Percentiles rank a stretch among this genome's conserved stretches.
Conservation (phyloP, 2,888 invertebrate species). For the Drosophila putrida region DNA sequence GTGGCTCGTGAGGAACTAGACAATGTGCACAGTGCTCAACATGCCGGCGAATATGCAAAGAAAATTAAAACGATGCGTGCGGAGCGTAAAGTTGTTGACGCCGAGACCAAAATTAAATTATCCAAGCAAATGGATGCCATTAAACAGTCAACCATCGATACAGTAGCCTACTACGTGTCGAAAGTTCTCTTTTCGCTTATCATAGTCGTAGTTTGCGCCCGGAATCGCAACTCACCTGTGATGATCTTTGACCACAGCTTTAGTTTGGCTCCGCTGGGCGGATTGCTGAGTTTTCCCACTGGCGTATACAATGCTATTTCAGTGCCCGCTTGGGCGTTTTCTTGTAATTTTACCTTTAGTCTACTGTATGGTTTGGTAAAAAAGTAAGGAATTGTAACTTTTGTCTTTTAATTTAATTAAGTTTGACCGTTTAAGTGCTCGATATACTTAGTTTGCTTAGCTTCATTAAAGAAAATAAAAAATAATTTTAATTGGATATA, state of each 20-base stretch:
- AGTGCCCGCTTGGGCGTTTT: conserved; percentile 86
- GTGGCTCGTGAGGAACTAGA: conserved; percentile 69
- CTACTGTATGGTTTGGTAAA: conserved; percentile 71
- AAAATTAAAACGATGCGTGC: conserved; percentile 81
- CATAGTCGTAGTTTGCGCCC: conserved; percentile 84
- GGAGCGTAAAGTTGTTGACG: conserved; percentile 71
- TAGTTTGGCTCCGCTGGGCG: conserved; percentile 86
- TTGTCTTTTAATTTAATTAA: conserved; percentile 26
- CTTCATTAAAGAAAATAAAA: conserved; percentile 19
- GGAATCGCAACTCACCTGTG: conserved; percentile 86
- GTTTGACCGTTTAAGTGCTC: conserved; percentile 45
- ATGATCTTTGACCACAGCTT: conserved; percentile 85
- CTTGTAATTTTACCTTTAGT: conserved; percentile 85
- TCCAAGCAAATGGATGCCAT: conserved; percentile 58
- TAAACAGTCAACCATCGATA: conserved; percentile 71
- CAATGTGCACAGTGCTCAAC: conserved; percentile 53
- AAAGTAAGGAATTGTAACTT: conserved; percentile 31
- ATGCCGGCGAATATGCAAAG: conserved; percentile 75
- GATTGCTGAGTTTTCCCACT: conserved; percentile 86
- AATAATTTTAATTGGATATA: conserved; percentile 30
- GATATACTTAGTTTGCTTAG: conserved; percentile 40
- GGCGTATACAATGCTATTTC: conserved; percentile 86
- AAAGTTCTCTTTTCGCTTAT: conserved; percentile 83
- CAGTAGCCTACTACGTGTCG: conserved; percentile 82
- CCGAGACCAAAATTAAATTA: conserved; percentile 57